Evolutionary conservation across 1,140 invertebrate species (phyloP), one percentile per base, ranked within the genome.

Genomic region (Formica selysi): DNA sequence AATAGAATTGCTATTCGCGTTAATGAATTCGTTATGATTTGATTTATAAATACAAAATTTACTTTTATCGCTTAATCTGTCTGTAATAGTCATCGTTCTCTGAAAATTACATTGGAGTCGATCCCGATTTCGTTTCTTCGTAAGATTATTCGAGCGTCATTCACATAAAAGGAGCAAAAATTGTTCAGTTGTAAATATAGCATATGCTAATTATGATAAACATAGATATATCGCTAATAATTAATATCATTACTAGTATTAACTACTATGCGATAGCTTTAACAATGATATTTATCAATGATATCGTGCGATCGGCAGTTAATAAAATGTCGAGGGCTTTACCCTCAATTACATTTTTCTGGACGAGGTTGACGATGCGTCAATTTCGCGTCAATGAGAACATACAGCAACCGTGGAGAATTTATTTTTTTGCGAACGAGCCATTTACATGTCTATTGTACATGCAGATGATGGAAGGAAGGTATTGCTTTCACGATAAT

Each of bases 141-240:
- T 67, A 38, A 86, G 41, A 86, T 87, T 57, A 68, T 87, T 88
- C 70, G 81, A 87, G 78, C 76, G 88, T 87, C 76, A 86, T 90
- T 90, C 76, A 59, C 16, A 51, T 83, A 13, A 79, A 83, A 87
- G 86, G 84, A 92, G 86, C 85, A 90, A 90, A 88, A 57, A 57
- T 94, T 93, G 85, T 92, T 93, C 90, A 92, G 91, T 93, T 94
- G 94, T 95, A 94, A 93, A 94, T 95, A 95, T 93, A 94, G 92
- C 86, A 89, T 93, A 93, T 87, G 90, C 73, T 86, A 59, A 90
- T 91, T 87, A 92, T 76, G 78, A 91, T 78, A 78, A 65, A 78
- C 26, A 90, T 94, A 93, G 91, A 85, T 85, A 86, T 93, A 94
- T 84, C 79, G 79, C 85, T 93, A 92, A 91, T 91, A 51, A 93